phyloP scores from a whole-genome alignment of 2,888 invertebrate genomes.

The Cotesia congregata region DNA sequence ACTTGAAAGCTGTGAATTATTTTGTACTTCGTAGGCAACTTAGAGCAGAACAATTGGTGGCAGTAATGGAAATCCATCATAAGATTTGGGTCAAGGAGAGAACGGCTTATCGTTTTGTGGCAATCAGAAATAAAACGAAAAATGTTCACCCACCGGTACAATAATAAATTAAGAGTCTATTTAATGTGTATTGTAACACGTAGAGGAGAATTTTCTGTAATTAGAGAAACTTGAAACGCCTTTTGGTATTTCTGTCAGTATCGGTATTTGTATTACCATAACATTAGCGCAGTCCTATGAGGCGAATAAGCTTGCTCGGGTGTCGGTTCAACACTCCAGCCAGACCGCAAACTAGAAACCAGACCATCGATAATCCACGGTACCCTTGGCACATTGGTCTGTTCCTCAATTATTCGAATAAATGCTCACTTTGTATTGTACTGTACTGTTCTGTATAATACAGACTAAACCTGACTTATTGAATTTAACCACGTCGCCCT shows the following conservation, averaged over 20 bases:
- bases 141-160: conserved; percentile 11
- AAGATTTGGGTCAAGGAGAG: conserved; percentile 5
- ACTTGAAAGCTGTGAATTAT: neutral
- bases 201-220: conserved; percentile 30
- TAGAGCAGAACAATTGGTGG: neutral
- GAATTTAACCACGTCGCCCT: neutral
- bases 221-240: conserved; percentile 34
- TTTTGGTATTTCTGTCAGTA: conserved; percentile 37
- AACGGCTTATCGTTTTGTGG: neutral
- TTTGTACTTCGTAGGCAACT: neutral
- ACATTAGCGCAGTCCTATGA: conserved; percentile 41
- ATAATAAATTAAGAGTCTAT: conserved; percentile 1
- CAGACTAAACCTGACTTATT: neutral
- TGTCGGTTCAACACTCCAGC: conserved; percentile 6
- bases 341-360: conserved; percentile 38
- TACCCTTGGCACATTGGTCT: conserved; percentile 25
- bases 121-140: conserved; percentile 31
- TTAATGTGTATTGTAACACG: neutral
- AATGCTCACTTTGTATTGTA: conserved; percentile 6
- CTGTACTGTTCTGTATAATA: neutral
- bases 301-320: conserved; percentile 29
- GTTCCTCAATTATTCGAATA: conserved; percentile 25
- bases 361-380: conserved; percentile 42
- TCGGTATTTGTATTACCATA: conserved; percentile 40
- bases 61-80: neutral